Conservation (phyloP, 2,888 invertebrate species). For the Acronicta aceris region DNA sequence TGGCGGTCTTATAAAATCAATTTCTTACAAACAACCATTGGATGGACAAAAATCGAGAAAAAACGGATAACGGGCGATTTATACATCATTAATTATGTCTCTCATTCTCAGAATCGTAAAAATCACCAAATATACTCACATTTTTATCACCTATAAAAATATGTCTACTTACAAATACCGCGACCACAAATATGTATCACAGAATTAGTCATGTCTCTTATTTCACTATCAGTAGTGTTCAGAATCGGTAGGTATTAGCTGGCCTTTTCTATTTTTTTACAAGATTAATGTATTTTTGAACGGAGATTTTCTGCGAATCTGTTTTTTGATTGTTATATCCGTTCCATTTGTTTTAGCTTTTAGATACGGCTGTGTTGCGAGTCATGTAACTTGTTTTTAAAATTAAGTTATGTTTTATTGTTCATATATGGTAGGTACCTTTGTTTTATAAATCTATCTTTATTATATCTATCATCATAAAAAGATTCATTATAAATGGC, state of each 20-base stretch:
- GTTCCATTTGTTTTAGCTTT: conserved; percentile 44
- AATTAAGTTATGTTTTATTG: conserved; percentile 5
- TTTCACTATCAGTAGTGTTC: conserved; percentile 67
- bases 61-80: too few relatives aligned
- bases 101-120: conserved; percentile 74
- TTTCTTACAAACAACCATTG: too few relatives aligned
- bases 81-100: conserved; percentile 20
- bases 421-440: neutral
- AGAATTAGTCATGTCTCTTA: conserved; percentile 76
- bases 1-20: too few relatives aligned
- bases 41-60: too few relatives aligned
- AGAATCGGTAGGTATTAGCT: conserved; percentile 13
- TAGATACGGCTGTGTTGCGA: conserved; percentile 26
- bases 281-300: conserved; percentile 72
- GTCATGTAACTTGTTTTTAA: neutral
- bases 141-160: conserved; percentile 54
- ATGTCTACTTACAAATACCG: conserved; percentile 43
- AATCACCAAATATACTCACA: conserved; percentile 58
- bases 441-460: too few relatives aligned
- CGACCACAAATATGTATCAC: conserved; percentile 76
- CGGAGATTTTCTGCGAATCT: conserved; percentile 69
- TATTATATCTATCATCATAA: too few relatives aligned
- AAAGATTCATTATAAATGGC: too few relatives aligned
- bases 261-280: conserved; percentile 26
- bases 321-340: conserved; percentile 60